phyloP scores from a whole-genome alignment of 1,140 invertebrate genomes.

The Drosophila repleta region DNA sequence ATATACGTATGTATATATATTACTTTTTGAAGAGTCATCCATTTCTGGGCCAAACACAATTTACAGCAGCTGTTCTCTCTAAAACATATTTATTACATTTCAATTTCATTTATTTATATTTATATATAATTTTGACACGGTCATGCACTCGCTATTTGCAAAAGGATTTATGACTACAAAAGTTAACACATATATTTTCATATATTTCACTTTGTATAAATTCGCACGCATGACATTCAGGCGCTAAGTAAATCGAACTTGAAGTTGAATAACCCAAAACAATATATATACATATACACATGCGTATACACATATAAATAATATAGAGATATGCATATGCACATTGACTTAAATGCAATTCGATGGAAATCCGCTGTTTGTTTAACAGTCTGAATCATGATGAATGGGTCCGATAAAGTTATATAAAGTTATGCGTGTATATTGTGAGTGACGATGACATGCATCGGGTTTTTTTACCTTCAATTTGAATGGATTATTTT shows the following conservation, averaged over 20 bases:
- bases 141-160: constrained; percentile 17
- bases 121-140: constrained; percentile 26
- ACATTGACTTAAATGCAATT: constrained; percentile 43
- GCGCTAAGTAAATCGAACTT: constrained; percentile 53
- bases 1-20: background rate
- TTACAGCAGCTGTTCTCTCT: constrained; percentile 20
- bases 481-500: constrained; percentile 25
- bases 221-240: constrained; percentile 32
- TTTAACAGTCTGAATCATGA: constrained; percentile 23
- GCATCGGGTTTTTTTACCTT: constrained; percentile 9
- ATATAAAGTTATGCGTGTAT: constrained; percentile 6
- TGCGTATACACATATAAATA: background rate
- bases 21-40: constrained; percentile 16
- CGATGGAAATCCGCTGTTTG: constrained; percentile 29
- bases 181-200: background rate
- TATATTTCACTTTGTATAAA: constrained; percentile 7
- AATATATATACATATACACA: background rate
- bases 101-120: constrained; percentile 26
- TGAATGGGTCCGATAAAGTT: constrained; percentile 21
- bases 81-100: constrained; percentile 31
- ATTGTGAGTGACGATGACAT: constrained; percentile 8
- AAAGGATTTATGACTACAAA: constrained; percentile 27
- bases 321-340: constrained; percentile 13
- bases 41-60: background rate
- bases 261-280: constrained; percentile 53